These are phyloP conservation scores for Sipha maydis DNA, from an alignment of 2,888 invertebrate genomes.

Conservation along the genomic window DNA sequence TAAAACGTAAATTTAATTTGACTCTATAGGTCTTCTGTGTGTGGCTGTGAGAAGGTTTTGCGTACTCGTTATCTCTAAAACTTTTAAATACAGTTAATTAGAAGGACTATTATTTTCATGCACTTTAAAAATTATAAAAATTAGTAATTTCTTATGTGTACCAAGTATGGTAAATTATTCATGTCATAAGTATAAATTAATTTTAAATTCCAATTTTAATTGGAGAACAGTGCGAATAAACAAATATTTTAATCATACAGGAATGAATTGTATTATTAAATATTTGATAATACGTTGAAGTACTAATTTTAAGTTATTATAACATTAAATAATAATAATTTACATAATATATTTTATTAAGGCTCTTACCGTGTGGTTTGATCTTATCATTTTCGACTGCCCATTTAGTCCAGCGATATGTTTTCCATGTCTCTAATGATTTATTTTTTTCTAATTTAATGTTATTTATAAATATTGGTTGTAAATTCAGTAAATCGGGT, in stretches of 20 bases:
- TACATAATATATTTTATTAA: background rate
- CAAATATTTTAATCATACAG: background rate
- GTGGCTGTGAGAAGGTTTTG: background rate
- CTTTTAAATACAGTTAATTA: background rate
- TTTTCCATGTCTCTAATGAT: constrained; percentile 35
- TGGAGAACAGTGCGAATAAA: background rate
- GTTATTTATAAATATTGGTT: constrained; percentile 43
- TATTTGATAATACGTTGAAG: background rate
- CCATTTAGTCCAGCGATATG: constrained; percentile 45
- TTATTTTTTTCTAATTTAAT: constrained; percentile 21
- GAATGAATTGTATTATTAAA: background rate
- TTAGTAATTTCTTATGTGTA: background rate
- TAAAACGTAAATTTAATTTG: background rate
- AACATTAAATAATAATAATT: background rate
- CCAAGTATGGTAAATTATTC: background rate
- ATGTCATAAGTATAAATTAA: too few relatives aligned
- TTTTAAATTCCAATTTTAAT: background rate
- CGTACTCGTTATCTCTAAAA: background rate
- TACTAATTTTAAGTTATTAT: background rate
- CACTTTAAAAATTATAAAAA: background rate
- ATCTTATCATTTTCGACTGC: constrained; percentile 39
- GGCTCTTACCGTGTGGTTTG: constrained; percentile 27
- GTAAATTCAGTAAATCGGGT: background rate
- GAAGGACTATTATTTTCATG: background rate
- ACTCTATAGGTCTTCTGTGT: background rate